Percentiles rank a stretch among this genome's conserved stretches.
Evolutionary conservation across 2,113 vertebrate species (phyloP).

Genomic region (Elanoides forficatus): DNA sequence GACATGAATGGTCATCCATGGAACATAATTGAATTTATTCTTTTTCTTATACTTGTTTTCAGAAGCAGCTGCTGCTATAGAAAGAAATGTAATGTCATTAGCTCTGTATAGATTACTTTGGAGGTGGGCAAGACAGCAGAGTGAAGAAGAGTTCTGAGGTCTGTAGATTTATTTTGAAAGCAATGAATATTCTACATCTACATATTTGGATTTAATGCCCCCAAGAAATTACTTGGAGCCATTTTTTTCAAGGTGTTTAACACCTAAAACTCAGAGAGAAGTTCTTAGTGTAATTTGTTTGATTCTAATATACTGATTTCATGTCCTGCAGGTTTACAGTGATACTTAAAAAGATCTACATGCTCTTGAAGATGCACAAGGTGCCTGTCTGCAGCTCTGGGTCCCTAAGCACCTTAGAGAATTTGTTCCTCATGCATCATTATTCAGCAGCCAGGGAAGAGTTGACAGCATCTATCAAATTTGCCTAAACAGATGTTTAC

Average conservation of each 20-base stretch:
- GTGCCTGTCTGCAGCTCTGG: neutral
- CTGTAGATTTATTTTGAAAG: neutral
- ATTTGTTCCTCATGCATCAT: neutral
- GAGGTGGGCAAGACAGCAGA: neutral
- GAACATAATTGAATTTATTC: neutral
- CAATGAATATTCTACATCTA: neutral
- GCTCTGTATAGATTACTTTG: neutral
- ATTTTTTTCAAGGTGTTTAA: neutral
- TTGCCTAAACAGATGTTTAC: neutral
- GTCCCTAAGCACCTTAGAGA: neutral
- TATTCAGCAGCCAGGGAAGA: neutral
- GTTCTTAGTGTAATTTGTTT: neutral
- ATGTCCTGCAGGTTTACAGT: neutral
- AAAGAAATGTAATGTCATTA: neutral
- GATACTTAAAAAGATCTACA: neutral
- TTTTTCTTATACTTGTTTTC: neutral
- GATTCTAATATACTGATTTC: neutral
- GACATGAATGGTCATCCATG: neutral
- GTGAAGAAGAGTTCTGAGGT: neutral
- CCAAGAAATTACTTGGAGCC: neutral
- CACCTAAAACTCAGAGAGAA: neutral
- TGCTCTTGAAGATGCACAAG: neutral
- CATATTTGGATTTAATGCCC: neutral
- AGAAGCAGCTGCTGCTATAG: neutral
- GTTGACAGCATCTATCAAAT: neutral